Evolutionary conservation across 2,113 vertebrate genomes (phyloP).

Genomic region (Apistogramma diplotaenia): DNA sequence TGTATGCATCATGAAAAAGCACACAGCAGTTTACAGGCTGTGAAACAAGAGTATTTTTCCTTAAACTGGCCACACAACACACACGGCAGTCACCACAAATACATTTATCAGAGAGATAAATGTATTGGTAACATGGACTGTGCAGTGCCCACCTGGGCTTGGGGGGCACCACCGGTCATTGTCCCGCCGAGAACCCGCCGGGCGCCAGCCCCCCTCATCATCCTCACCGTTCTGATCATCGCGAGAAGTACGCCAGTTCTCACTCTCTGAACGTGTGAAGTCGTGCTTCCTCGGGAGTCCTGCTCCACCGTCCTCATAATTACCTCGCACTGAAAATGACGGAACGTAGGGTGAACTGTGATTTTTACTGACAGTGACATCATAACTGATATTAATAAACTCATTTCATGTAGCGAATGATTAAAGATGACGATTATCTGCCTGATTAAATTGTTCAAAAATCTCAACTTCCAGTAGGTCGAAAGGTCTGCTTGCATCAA

Average conservation of each 20-base stretch:
- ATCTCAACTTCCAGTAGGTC: background rate
- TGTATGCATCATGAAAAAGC: background rate
- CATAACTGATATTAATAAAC: background rate
- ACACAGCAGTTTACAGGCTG: background rate
- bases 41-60: background rate
- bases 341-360: background rate
- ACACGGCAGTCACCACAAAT: background rate
- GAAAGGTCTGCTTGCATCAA: background rate
- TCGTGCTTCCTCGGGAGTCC: slow-evolving; percentile 88
- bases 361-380: background rate
- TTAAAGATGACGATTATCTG: background rate
- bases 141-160: slow-evolving; percentile 85
- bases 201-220: slow-evolving; percentile 88
- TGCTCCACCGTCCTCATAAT: slow-evolving; percentile 88
- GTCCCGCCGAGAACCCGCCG: slow-evolving; percentile 85
- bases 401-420: background rate
- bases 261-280: slow-evolving; percentile 94
- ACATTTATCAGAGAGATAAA: slow-evolving; percentile 37
- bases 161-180: slow-evolving; percentile 90
- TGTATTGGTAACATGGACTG: background rate
- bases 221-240: slow-evolving; percentile 97
- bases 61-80: background rate
- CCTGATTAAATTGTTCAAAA: background rate
- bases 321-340: slow-evolving; percentile 83
- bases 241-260: slow-evolving; percentile 93